phyloP scores from a whole-genome alignment of 1,140 invertebrate species.

The Caerostris darwini region DNA sequence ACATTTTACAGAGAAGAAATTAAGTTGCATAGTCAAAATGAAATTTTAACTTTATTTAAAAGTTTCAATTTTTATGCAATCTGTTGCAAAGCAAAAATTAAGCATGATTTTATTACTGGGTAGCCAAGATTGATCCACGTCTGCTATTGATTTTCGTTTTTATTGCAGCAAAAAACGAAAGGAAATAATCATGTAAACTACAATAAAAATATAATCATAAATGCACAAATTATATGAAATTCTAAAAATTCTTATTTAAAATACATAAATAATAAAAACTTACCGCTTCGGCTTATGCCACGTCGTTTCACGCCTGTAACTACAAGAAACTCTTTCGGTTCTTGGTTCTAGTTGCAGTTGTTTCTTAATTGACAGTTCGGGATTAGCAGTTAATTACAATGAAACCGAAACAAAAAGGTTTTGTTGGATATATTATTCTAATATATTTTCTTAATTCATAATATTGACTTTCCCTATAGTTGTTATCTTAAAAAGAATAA shows the following conservation, averaged over 20 bases:
- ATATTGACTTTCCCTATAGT: too few relatives aligned
- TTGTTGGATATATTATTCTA: neutral
- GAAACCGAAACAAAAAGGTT: constrained; percentile 17
- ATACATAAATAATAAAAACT: constrained; percentile 32
- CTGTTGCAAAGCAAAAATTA: neutral
- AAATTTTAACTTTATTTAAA: too few relatives aligned
- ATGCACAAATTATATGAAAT: neutral
- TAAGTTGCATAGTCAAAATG: too few relatives aligned
- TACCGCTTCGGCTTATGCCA: constrained; percentile 71
- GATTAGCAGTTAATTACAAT: constrained; percentile 7
- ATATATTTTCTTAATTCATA: too few relatives aligned
- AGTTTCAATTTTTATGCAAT: too few relatives aligned
- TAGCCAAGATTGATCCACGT: neutral
- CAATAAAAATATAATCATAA: neutral
- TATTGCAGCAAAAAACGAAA: neutral
- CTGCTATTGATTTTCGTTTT: neutral
- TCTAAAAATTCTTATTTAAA: neutral
- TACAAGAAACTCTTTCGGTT: constrained; percentile 39
- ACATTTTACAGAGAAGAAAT: too few relatives aligned
- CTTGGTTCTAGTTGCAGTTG: constrained; percentile 46
- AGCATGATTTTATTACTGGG: neutral
- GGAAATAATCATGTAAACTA: neutral
- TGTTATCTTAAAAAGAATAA: too few relatives aligned
- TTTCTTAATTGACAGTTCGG: constrained; percentile 47
- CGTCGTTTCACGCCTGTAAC: constrained; percentile 75